phyloP scores from a whole-genome alignment of 2,888 invertebrate genomes.

The Homarus gammarus region DNA sequence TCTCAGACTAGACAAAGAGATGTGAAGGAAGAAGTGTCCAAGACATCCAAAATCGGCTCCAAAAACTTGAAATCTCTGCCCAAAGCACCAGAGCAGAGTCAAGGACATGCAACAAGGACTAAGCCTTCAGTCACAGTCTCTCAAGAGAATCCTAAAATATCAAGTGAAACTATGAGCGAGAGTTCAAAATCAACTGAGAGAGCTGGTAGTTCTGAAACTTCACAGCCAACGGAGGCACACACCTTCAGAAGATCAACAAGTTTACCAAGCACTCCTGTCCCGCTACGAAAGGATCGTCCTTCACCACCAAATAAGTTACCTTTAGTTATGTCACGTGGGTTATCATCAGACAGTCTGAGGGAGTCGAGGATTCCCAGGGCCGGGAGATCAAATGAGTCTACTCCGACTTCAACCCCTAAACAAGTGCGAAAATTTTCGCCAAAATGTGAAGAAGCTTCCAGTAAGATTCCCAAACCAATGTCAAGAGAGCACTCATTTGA shows the following conservation, averaged over 20 bases:
- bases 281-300: slow-evolving; percentile 35
- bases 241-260: slow-evolving; percentile 26
- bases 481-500: slow-evolving; percentile 63
- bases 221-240: not conserved
- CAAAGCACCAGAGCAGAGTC: not conserved
- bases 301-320: slow-evolving; percentile 45
- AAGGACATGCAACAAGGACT: not conserved
- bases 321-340: slow-evolving; percentile 15
- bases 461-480: slow-evolving; percentile 2
- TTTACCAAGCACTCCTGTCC: slow-evolving; percentile 45
- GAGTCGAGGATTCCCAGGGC: slow-evolving; percentile 49
- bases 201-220: not conserved
- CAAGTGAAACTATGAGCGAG: not conserved
- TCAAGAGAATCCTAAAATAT: not conserved
- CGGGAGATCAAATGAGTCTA: slow-evolving; percentile 51
- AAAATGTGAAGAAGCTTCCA: slow-evolving; percentile 18
- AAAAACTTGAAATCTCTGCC: not conserved
- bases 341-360: slow-evolving; percentile 30
- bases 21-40: not conserved
- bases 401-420: slow-evolving; percentile 52
- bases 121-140: not conserved
- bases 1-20: not conserved
- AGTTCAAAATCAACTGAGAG: not conserved
- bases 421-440: slow-evolving; percentile 15
- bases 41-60: not conserved